Evolutionary conservation across 2,113 vertebrate species (phyloP).

Genomic region (Malurus melanocephalus): DNA sequence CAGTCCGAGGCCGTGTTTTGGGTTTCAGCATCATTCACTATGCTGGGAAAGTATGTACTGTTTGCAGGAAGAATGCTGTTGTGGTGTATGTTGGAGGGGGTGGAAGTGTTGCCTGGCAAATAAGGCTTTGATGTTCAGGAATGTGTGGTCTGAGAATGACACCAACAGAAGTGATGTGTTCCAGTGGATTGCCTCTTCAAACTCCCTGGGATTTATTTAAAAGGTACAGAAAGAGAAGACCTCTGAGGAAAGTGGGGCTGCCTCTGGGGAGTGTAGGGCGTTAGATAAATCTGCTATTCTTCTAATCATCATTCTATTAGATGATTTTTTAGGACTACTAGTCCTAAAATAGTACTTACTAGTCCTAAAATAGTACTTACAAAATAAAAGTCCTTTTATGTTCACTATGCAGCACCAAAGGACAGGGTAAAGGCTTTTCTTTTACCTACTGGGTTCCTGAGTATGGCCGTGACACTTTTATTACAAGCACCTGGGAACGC

Average conservation of each 20-base stretch:
- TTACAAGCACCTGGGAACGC: background rate
- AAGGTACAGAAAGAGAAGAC: background rate
- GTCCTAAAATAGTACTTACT: background rate
- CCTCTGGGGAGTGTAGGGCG: background rate
- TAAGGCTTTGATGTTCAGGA: background rate
- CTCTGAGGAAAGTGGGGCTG: background rate
- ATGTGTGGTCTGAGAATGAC: background rate
- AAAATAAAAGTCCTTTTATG: background rate
- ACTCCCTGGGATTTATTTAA: background rate
- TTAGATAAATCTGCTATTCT: background rate
- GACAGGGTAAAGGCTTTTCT: background rate
- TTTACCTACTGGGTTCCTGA: background rate
- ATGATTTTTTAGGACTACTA: background rate
- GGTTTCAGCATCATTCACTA: slow-evolving; percentile 75
- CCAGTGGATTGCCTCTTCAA: background rate
- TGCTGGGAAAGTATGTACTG: slow-evolving; percentile 74
- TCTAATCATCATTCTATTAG: background rate
- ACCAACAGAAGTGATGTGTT: background rate
- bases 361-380: background rate
- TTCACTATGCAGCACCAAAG: background rate
- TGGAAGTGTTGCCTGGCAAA: background rate
- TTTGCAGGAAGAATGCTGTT: background rate
- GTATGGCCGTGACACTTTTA: background rate
- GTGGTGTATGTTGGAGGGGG: background rate
- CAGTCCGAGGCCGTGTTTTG: slow-evolving; percentile 47